Evolutionary conservation across 92 coral and sea anemone species (phyloP), one percentile per base, ranked within the genome.

Genomic region (Parazoanthus swiftii): DNA sequence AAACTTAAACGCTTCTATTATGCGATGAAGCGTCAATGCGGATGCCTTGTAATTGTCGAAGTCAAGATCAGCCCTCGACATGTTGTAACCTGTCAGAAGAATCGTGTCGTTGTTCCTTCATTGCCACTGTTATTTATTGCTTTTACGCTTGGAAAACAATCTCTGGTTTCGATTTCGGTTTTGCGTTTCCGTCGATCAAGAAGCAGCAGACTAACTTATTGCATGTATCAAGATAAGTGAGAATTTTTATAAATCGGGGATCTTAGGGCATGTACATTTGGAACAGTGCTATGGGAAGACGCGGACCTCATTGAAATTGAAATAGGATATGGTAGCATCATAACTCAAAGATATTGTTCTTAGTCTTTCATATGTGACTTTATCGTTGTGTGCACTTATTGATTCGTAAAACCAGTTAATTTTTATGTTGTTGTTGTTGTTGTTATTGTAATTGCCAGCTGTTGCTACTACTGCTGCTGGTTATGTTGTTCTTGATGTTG

Each of bases 1-100:
- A 80, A 94, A 95, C 90, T 91, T 95, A 81, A 91, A 94, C 33
- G 98, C 93, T 88, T 94, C 98, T 37, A 93, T 76, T 65, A 94
- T 94, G 10, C 97, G 93, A 86, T 95, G 98, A 72, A 94, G 93
- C 35, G 98, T 91, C 84, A 94, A 77, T 21, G 91, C 89, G 16
- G 97, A 90, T 10, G 88, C 79, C 23, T 91, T 89, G 10, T 43
- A 77, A 51, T 88, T 81, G 35, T 59, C 23, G 36, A 65, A 48
- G 85, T 81, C 85, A 38, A 80, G 91, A 81, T 78, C 92, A 23
- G 89, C 72, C 67, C 85, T 76, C 7, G 94, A 79, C 88, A 93
- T 71, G 68, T 92, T 90, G 90, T 93, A 93, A 16, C 96, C 96
- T 93, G 74, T 35, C 46, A 42, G 38, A 51, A 23, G 6, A 77